Percentiles rank a stretch among this genome's conserved stretches.
Conservation (phyloP, 2,888 invertebrate genomes). For the Myopa tessellatipennis region DNA sequence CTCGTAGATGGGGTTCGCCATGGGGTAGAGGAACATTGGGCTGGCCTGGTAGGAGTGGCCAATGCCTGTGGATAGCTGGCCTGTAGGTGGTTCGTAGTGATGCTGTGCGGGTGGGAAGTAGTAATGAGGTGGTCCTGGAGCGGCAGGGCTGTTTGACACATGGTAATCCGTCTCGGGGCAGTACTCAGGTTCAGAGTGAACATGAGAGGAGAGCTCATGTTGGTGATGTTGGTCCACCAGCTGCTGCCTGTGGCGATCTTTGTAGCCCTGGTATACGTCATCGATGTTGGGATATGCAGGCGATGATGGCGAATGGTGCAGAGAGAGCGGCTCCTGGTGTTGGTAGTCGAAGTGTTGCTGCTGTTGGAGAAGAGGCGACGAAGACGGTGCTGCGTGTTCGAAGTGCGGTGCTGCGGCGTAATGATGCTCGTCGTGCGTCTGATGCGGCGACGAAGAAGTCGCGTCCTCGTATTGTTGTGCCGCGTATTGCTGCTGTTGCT, state of each 20-base stretch:
- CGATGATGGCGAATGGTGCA: constrained; percentile 51
- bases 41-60: not conserved
- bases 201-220: constrained; percentile 45
- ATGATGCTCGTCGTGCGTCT: constrained; percentile 35
- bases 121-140: constrained; percentile 54
- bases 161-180: constrained; percentile 48
- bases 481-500: constrained; percentile 43
- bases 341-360: constrained; percentile 39
- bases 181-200: constrained; percentile 51
- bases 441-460: constrained; percentile 20
- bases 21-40: not conserved
- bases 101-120: constrained; percentile 55
- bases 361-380: not conserved
- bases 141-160: constrained; percentile 46
- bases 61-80: constrained; percentile 57
- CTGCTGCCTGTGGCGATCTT: constrained; percentile 55
- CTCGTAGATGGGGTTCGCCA: constrained; percentile 20
- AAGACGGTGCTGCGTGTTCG: too few relatives aligned
- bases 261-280: constrained; percentile 63
- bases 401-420: constrained; percentile 23
- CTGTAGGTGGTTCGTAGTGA: constrained; percentile 39
- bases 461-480: constrained; percentile 22
- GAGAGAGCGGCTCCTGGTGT: constrained; percentile 39
- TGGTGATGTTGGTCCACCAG: constrained; percentile 40
- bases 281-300: constrained; percentile 59